Percentiles rank a stretch among this genome's conserved stretches.
Evolutionary conservation across 2,888 invertebrate species (phyloP).

Genomic region (Apotomis betuletana): DNA sequence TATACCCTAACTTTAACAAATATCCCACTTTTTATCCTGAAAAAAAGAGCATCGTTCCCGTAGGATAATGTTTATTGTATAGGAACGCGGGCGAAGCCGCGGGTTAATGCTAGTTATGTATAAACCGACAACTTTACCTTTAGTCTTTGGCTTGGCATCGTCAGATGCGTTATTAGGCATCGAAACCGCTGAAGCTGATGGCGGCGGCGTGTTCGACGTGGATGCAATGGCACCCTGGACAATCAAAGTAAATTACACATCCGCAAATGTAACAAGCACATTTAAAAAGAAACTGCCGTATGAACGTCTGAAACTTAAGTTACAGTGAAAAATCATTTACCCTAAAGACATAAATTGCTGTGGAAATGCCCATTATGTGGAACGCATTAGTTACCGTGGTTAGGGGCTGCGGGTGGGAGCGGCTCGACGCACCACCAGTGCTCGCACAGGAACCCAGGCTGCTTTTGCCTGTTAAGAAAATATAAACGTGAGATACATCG

Average conservation of each 20-base stretch:
- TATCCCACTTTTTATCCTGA: too few species aligned
- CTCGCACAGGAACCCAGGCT: constrained; percentile 88
- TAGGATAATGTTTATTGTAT: too few species aligned
- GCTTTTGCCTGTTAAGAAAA: constrained; percentile 73
- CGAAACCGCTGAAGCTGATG: constrained; percentile 69
- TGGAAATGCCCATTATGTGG: too few species aligned
- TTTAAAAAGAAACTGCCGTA: not conserved
- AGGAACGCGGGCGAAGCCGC: too few species aligned
- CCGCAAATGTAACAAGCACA: not conserved
- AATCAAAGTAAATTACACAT: constrained; percentile 14
- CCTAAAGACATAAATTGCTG: too few species aligned
- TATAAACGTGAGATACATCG: not conserved
- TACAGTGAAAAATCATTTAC: too few species aligned
- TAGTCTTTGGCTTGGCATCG: constrained; percentile 78
- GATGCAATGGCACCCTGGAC: constrained; percentile 79
- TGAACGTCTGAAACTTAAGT: too few species aligned
- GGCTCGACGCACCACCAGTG: constrained; percentile 81
- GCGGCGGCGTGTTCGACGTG: constrained; percentile 79
- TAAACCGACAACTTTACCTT: constrained; percentile 56
- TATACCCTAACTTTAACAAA: too few species aligned
- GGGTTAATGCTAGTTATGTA: too few species aligned
- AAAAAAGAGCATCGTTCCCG: too few species aligned
- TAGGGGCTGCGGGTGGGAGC: constrained; percentile 78
- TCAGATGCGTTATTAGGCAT: constrained; percentile 76
- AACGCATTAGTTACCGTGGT: constrained; percentile 66